A percentile compares a stretch with the other conserved stretches of the same genome.
phyloP scores from a whole-genome alignment of 2,797 vertebrate species.

The Poecilia velifera region DNA sequence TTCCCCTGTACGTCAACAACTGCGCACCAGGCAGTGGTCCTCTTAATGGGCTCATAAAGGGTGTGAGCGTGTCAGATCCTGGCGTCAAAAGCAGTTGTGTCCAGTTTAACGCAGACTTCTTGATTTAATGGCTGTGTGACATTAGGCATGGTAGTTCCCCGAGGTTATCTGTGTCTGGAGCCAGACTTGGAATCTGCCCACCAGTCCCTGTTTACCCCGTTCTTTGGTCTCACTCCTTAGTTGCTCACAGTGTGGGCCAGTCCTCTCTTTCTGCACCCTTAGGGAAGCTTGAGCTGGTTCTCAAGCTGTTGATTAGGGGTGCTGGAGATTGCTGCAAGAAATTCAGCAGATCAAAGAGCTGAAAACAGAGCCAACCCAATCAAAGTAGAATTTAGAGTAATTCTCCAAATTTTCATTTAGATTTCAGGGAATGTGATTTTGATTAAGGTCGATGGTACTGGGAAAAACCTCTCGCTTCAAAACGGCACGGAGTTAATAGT shows the following conservation, averaged over 20 bases:
- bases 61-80: constrained; percentile 56
- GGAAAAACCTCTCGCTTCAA: constrained; percentile 53
- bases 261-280: constrained; percentile 46
- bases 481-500: constrained; percentile 46
- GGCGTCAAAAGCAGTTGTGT: constrained; percentile 64
- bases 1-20: constrained; percentile 56
- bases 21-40: constrained; percentile 46
- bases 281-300: constrained; percentile 59
- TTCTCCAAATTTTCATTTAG: constrained; percentile 48
- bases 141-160: constrained; percentile 62
- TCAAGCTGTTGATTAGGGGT: constrained; percentile 61
- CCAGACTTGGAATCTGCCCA: constrained; percentile 71
- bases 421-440: constrained; percentile 63
- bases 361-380: constrained; percentile 42
- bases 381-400: constrained; percentile 60
- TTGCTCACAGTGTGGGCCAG: constrained; percentile 50
- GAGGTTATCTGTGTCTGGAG: constrained; percentile 75
- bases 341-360: constrained; percentile 66
- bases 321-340: constrained; percentile 58
- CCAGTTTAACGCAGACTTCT: constrained; percentile 57
- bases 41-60: constrained; percentile 61
- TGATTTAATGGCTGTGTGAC: constrained; percentile 68
- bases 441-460: constrained; percentile 60
- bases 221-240: constrained; percentile 41
- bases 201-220: constrained; percentile 31